phyloP scores from a whole-genome alignment of 23 tunicate genomes.

The Corella eumyota region DNA sequence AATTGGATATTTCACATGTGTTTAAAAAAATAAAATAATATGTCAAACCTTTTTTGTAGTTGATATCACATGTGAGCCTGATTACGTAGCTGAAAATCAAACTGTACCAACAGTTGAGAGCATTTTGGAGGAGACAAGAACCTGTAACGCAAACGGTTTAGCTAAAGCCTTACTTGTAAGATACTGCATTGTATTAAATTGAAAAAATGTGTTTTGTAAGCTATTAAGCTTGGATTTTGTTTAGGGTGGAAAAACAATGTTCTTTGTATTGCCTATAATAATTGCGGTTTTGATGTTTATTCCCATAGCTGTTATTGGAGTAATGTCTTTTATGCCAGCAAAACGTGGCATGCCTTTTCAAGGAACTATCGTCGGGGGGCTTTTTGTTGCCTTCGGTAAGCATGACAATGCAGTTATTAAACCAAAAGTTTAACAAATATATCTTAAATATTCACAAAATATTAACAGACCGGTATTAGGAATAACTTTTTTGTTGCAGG shows the following conservation, averaged over 20 bases:
- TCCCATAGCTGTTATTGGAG: conserved; percentile 3
- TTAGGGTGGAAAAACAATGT: no score
- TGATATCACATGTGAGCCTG: conserved; percentile 8
- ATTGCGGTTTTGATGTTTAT: neutral
- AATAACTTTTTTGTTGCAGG: no score
- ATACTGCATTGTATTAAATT: neutral
- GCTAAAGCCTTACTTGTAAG: conserved; percentile 16
- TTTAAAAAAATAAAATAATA: no score
- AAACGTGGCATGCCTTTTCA: neutral
- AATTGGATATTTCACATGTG: no score
- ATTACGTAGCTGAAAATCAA: conserved; percentile 2
- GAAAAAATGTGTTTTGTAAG: no score
- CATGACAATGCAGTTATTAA: no score
- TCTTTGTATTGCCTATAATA: conserved; percentile 6
- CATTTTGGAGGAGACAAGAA: neutral
- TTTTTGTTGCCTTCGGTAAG: conserved; percentile 5
- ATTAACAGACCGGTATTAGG: no score
- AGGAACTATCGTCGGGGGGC: conserved; percentile 5
- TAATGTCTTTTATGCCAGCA: conserved; percentile 6
- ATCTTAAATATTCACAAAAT: no score
- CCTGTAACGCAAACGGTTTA: conserved; percentile 16
- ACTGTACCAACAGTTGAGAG: neutral
- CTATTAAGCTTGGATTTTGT: no score
- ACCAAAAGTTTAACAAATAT: no score
- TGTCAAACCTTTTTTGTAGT: no score